Evolutionary conservation across 2,113 vertebrate genomes (phyloP).

Genomic region (Podilymbus podiceps): DNA sequence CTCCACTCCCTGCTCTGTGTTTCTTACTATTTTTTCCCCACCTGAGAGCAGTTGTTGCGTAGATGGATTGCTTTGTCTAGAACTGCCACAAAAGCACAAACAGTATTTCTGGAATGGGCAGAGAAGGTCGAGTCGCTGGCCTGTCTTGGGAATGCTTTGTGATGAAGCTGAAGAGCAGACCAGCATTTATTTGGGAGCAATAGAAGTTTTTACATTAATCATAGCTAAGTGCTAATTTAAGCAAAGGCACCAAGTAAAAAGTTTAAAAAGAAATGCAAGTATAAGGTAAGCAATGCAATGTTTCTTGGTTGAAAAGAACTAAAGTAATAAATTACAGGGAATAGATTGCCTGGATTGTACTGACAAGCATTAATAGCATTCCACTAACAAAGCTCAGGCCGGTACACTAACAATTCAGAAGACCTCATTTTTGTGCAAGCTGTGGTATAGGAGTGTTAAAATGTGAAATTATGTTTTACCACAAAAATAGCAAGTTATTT

Average conservation of each 20-base stretch:
- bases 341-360: neutral
- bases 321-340: neutral
- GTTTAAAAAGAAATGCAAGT: neutral
- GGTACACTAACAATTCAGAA: neutral
- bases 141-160: neutral
- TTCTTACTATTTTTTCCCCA: neutral
- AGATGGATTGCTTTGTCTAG: slow-evolving; percentile 28
- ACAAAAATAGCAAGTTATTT: slow-evolving; percentile 56
- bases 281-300: neutral
- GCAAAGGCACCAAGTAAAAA: neutral
- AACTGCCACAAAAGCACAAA: slow-evolving; percentile 6
- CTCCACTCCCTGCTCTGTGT: neutral
- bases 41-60: neutral
- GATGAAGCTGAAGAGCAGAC: neutral
- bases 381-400: neutral
- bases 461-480: slow-evolving; percentile 35
- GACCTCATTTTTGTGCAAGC: slow-evolving; percentile 13
- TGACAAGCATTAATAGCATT: neutral
- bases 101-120: slow-evolving; percentile 23
- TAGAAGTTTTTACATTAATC: neutral
- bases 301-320: neutral
- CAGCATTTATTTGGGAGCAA: neutral
- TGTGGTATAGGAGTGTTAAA: slow-evolving; percentile 17
- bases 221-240: neutral
- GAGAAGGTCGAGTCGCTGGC: neutral